Evolutionary conservation across 2,113 vertebrate species (phyloP).

Genomic region (Ictalurus punctatus): DNA sequence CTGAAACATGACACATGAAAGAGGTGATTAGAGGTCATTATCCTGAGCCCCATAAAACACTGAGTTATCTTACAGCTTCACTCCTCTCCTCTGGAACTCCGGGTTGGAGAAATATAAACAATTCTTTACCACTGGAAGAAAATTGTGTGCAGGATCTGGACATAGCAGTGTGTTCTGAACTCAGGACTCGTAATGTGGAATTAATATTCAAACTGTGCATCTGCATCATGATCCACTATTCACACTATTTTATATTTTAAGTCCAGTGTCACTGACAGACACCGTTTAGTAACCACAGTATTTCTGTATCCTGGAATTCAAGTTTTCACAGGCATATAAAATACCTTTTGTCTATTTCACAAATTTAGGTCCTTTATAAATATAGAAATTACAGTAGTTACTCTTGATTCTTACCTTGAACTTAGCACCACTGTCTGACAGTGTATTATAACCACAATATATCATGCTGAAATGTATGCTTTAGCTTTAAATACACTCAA

Average conservation of each 20-base stretch:
- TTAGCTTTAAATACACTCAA: no score
- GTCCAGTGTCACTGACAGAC: no score
- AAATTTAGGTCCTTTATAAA: no score
- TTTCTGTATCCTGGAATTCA: no score
- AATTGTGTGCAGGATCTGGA: background rate
- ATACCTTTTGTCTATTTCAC: no score
- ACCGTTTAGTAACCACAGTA: no score
- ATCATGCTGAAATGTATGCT: no score
- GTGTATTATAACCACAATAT: no score
- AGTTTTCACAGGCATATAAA: no score
- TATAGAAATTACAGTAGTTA: no score
- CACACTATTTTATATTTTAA: background rate
- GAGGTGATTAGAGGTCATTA: background rate
- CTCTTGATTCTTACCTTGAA: no score
- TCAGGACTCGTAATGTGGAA: background rate
- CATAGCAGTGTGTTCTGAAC: background rate
- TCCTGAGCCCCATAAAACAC: background rate
- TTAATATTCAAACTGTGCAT: background rate
- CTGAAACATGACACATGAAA: constrained; percentile 32
- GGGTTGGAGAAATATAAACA: background rate
- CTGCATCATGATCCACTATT: background rate
- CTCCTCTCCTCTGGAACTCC: background rate
- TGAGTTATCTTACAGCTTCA: background rate
- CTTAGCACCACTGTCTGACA: no score
- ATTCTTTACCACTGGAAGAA: background rate